Evolutionary conservation across 2,888 invertebrate genomes (phyloP).

Genomic region (Petrolisthes cinctipes): DNA sequence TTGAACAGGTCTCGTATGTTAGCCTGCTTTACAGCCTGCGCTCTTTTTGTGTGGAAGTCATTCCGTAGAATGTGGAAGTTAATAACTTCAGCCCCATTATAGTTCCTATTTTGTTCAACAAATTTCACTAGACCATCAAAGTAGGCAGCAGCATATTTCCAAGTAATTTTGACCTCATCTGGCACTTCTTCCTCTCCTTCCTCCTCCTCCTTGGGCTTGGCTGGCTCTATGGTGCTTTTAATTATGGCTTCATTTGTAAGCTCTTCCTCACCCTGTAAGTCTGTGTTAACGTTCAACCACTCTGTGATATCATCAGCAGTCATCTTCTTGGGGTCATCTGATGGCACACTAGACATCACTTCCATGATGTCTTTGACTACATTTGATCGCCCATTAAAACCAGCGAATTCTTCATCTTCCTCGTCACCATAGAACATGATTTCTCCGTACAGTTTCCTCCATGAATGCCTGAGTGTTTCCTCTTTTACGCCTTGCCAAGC

Average conservation of each 20-base stretch:
- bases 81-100: slow-evolving; percentile 20
- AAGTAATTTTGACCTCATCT: slow-evolving; percentile 12
- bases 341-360: background rate
- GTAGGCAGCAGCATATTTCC: slow-evolving; percentile 17
- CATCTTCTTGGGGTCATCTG: slow-evolving; percentile 29
- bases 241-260: slow-evolving; percentile 4
- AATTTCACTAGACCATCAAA: slow-evolving; percentile 15
- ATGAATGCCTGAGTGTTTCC: slow-evolving; percentile 5
- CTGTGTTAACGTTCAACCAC: slow-evolving; percentile 7
- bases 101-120: slow-evolving; percentile 31
- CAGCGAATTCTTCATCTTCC: background rate
- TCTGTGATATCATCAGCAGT: slow-evolving; percentile 20
- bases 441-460: slow-evolving; percentile 20
- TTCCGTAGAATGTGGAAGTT: slow-evolving; percentile 21
- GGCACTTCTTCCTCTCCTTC: background rate
- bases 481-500: slow-evolving; percentile 24
- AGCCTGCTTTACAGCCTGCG: slow-evolving; percentile 13
- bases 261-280: background rate
- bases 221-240: background rate
- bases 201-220: slow-evolving; percentile 13
- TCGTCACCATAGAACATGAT: slow-evolving; percentile 19
- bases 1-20: slow-evolving; percentile 12
- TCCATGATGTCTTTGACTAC: slow-evolving; percentile 8
- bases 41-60: slow-evolving; percentile 6
- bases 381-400: background rate